Conservation (phyloP, 2,797 vertebrate genomes). For the Helicolenus hilgendorfi region DNA sequence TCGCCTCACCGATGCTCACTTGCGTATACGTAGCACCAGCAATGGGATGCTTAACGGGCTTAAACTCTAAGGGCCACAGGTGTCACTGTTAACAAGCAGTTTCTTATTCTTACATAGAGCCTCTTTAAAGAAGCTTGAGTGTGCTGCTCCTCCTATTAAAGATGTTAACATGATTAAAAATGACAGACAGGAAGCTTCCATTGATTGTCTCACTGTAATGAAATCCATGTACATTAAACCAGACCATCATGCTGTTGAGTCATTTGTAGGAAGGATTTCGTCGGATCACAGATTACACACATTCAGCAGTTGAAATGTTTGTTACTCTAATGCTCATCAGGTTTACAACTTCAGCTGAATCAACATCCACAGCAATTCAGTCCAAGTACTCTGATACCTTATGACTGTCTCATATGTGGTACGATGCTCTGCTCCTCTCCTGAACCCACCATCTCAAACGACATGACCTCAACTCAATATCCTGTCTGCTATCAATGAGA, state of each 20-base stretch:
- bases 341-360: slow-evolving; percentile 16
- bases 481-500: slow-evolving; percentile 82
- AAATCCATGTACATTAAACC: not conserved
- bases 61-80: no score
- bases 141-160: not conserved
- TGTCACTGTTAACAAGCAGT: no score
- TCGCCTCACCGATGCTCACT: no score
- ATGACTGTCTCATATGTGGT: slow-evolving; percentile 34
- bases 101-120: no score
- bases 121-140: not conserved
- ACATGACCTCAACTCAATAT: slow-evolving; percentile 78
- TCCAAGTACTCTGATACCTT: slow-evolving; percentile 21
- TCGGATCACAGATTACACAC: not conserved
- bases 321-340: not conserved
- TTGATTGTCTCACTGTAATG: not conserved
- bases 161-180: not conserved
- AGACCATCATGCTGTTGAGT: not conserved
- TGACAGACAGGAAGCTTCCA: not conserved
- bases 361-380: slow-evolving; percentile 5
- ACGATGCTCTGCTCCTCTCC: not conserved
- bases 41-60: no score
- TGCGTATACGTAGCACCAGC: no score
- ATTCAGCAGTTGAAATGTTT: not conserved
- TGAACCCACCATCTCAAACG: slow-evolving; percentile 35
- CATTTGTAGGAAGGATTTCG: not conserved